Percentiles rank a stretch among this genome's conserved stretches.
phyloP scores from a whole-genome alignment of 2,888 invertebrate species.

The Flabesymbios commensalis region DNA sequence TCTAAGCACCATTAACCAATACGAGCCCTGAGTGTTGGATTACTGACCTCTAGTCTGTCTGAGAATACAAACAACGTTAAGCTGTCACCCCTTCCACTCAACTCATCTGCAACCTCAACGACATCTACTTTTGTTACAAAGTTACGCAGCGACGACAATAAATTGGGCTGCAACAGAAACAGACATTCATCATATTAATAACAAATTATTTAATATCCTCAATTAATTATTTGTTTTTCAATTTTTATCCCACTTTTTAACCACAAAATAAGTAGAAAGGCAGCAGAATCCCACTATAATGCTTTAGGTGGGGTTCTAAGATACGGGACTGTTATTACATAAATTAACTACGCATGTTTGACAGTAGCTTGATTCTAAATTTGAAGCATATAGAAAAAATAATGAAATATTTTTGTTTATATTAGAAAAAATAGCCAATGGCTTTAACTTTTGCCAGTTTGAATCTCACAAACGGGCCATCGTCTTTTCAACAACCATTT shows the following conservation, averaged over 20 bases:
- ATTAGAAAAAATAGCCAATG: too few relatives aligned
- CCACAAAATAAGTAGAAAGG: neutral
- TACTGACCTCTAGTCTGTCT: conserved; percentile 84
- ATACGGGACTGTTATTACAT: too few relatives aligned
- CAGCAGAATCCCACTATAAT: neutral
- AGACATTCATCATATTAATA: too few relatives aligned
- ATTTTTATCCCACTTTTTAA: neutral
- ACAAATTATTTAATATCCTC: neutral
- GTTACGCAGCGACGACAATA: conserved; percentile 89
- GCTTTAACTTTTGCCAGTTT: too few relatives aligned
- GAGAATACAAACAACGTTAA: conserved; percentile 90
- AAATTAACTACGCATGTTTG: too few relatives aligned
- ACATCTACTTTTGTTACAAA: conserved; percentile 88
- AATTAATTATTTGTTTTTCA: neutral
- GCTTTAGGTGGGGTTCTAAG: too few relatives aligned
- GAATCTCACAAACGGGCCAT: too few relatives aligned
- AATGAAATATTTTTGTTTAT: too few relatives aligned
- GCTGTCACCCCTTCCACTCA: conserved; percentile 84
- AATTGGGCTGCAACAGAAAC: conserved; percentile 72
- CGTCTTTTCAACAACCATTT: too few relatives aligned
- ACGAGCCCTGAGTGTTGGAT: neutral
- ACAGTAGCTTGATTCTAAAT: too few relatives aligned
- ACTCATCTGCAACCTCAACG: conserved; percentile 74
- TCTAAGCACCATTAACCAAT: too few relatives aligned
- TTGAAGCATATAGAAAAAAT: too few relatives aligned